A percentile compares a stretch with the other conserved stretches of the same genome.
These are phyloP conservation scores for Diaperis boleti DNA, from an alignment of 2,888 invertebrate genomes.

Conservation along the genomic window DNA sequence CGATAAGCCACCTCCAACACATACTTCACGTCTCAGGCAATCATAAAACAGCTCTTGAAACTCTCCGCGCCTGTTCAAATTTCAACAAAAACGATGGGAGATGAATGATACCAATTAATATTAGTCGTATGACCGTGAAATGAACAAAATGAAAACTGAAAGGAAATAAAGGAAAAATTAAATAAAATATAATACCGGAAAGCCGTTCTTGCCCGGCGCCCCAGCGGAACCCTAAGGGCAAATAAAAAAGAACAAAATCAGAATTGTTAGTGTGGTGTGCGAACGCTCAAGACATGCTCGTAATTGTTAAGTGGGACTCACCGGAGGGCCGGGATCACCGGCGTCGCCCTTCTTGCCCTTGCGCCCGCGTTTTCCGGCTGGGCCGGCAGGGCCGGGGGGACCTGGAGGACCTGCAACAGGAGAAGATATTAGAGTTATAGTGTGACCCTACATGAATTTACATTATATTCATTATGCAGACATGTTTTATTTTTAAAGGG, in stretches of 20 bases:
- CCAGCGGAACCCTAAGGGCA: slow-evolving; percentile 80
- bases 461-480: not conserved
- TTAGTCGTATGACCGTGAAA: slow-evolving; percentile 49
- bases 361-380: slow-evolving; percentile 88
- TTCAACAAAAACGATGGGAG: not conserved
- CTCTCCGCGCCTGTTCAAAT: not conserved
- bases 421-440: too few species aligned
- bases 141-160: slow-evolving; percentile 45
- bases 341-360: slow-evolving; percentile 90
- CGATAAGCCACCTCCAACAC: not conserved
- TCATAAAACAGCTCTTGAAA: too few species aligned
- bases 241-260: slow-evolving; percentile 63
- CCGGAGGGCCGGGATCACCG: slow-evolving; percentile 84
- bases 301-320: slow-evolving; percentile 68
- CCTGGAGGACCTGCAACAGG: slow-evolving; percentile 68
- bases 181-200: slow-evolving; percentile 82
- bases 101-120: slow-evolving; percentile 54
- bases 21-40: not conserved
- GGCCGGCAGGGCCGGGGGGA: slow-evolving; percentile 82
- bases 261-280: slow-evolving; percentile 47
- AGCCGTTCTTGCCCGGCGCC: slow-evolving; percentile 88
- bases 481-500: too few species aligned
- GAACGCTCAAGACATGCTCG: slow-evolving; percentile 45
- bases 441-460: too few species aligned
- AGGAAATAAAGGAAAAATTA: too few species aligned